Percentiles rank a stretch among this genome's conserved stretches.
phyloP scores from a whole-genome alignment of 2,113 vertebrate species.

The Rhegmatorhina hoffmannsi region DNA sequence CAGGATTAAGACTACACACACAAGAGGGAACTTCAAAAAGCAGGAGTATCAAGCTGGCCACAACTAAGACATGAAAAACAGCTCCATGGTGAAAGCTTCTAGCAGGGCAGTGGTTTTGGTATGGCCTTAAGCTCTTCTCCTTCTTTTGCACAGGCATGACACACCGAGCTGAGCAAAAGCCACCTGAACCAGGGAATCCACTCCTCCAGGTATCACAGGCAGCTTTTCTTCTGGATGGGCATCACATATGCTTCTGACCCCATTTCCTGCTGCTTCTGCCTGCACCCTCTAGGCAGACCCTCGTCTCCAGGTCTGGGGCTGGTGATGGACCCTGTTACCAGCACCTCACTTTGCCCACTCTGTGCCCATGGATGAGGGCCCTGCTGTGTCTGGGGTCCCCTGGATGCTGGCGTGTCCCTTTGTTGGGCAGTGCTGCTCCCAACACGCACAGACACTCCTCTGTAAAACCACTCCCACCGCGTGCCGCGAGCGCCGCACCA shows the following conservation, averaged over 20 bases:
- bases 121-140: neutral
- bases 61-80: neutral
- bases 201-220: neutral
- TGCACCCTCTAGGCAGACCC: too few species aligned
- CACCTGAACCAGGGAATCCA: neutral
- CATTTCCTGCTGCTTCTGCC: neutral
- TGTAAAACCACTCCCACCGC: neutral
- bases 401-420: neutral
- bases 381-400: neutral
- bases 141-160: neutral
- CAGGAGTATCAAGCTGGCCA: neutral
- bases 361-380: neutral
- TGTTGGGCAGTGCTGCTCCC: neutral
- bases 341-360: neutral
- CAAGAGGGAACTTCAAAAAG: neutral
- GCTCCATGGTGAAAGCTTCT: neutral
- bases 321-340: neutral
- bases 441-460: neutral
- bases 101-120: neutral
- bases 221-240: neutral
- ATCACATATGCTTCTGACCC: neutral
- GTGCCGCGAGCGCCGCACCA: rapidly evolving
- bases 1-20: neutral
- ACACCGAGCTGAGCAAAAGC: neutral
- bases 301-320: neutral